Evolutionary conservation across 2,888 invertebrate species (phyloP), one percentile per base, ranked within the genome.

Genomic region (Beris chalybata): DNA sequence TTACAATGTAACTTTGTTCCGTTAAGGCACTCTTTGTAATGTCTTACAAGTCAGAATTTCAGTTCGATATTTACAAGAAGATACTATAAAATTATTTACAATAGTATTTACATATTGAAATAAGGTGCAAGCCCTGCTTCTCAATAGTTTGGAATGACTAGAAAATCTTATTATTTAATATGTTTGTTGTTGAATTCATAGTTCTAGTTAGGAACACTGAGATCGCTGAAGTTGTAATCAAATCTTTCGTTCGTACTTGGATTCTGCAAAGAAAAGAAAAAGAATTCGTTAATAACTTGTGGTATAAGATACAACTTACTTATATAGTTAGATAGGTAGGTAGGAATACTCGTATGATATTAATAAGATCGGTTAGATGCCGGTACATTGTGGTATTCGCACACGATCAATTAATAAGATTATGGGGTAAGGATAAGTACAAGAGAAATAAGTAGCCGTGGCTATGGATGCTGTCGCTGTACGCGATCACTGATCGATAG

Each of bases 321-420:
- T 38, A 12, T 29, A 22, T 22, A 22, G 22, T 22, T 22, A 22
- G 22, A 22, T 38, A 38, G 38, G 9, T 38, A 38, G 5, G 9
- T 38, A 9, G 5, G 38, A 2, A 9, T 38, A 38, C 38, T 38
- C 9, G 9, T 38, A 38, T 7, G 38, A 38, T 52, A 61, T 22
- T 54, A 43, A 44, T 54, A 13, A 12, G 11, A 63, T 53, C 9
- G 44, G n/a, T 48, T 13, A 48, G 15, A 54, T 53, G 47, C 61
- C 61, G 50, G 38, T 61, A 22, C 52, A 61, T 55, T 68, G 68
- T 50, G 68, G 68, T 68, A 68, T 68, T 68, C 66, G 64, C 68
- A 68, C 68, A 68, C 66, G 68, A 68, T 68, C 68, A 68, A 68
- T 68, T 68, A 68, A 68, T 68, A 68, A 66, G 68, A 68, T 68